Evolutionary conservation across 37 sponge, comb jelly and placozoan genomes (phyloP).

Genomic region (Hexactinellida sp.): DNA sequence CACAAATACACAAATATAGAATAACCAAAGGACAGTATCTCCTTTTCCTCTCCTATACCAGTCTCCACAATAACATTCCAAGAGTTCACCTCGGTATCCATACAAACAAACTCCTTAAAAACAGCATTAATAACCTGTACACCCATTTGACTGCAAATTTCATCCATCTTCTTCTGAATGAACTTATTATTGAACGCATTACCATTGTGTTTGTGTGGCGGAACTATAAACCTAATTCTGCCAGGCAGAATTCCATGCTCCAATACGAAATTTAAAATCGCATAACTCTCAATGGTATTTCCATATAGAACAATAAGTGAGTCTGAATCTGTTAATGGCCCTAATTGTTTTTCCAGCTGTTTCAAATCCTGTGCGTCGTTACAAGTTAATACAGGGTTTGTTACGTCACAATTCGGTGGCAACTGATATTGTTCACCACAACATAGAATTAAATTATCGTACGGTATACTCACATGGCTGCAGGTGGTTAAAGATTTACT

Average conservation of each 20-base stretch:
- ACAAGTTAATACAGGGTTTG: not conserved
- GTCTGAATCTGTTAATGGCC: not conserved
- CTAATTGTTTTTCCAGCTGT: not conserved
- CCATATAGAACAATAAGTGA: not conserved
- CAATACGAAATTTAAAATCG: not conserved
- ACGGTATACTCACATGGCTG: not conserved
- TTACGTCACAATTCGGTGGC: not conserved
- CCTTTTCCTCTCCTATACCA: not conserved
- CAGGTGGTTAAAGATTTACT: not conserved
- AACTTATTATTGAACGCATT: not conserved
- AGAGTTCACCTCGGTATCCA: not conserved
- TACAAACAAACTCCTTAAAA: not conserved
- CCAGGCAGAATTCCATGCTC: not conserved
- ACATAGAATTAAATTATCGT: slow-evolving; percentile 18
- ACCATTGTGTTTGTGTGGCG: not conserved
- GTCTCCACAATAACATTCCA: not conserved
- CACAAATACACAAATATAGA: slow-evolving; percentile 36
- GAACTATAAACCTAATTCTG: not conserved
- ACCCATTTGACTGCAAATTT: not conserved
- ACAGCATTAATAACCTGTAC: not conserved
- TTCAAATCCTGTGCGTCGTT: not conserved
- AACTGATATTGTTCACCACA: slow-evolving; percentile 20
- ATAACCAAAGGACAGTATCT: not conserved
- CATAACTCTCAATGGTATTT: slow-evolving; percentile 4
- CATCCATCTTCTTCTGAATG: not conserved